Evolutionary conservation across 2,888 invertebrate species (phyloP).

Genomic region (Petrophora chlorosata): DNA sequence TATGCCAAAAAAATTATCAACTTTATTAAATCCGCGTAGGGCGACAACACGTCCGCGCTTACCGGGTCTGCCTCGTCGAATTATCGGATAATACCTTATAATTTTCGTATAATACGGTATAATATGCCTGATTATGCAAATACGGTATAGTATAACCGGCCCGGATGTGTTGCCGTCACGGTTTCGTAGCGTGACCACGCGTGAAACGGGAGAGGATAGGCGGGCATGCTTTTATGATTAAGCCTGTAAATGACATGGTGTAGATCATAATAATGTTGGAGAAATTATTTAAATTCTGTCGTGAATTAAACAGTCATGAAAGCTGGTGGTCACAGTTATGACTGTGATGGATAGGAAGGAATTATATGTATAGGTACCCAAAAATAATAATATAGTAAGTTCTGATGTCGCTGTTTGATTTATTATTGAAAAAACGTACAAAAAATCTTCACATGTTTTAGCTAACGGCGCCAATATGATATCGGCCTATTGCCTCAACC

Average conservation of each 20-base stretch:
- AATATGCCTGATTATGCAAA: conserved; percentile 35
- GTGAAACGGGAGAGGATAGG: conserved; percentile 20
- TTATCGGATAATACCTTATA: conserved; percentile 25
- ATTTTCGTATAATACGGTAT: conserved; percentile 26
- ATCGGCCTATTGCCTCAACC: too few species aligned
- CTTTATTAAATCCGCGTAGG: conserved; percentile 10
- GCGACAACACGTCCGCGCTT: conserved; percentile 25
- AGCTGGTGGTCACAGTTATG: conserved; percentile 13
- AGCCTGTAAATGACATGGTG: conserved; percentile 1
- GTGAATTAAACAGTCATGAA: conserved; percentile 3
- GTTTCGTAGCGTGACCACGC: conserved; percentile 26
- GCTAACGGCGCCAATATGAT: too few species aligned
- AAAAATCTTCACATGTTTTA: too few species aligned
- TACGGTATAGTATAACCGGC: conserved; percentile 18
- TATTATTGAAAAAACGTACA: too few species aligned
- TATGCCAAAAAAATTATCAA: not conserved
- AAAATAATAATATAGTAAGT: too few species aligned
- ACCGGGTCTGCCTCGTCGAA: conserved; percentile 16
- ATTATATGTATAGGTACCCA: too few species aligned
- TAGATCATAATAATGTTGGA: conserved; percentile 16
- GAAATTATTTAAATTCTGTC: conserved; percentile 22
- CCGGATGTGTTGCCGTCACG: conserved; percentile 29
- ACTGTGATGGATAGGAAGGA: conserved; percentile 6
- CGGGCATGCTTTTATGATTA: conserved; percentile 15
- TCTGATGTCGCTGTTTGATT: too few species aligned